These are phyloP conservation scores for Anolis apletophallus DNA, from an alignment of 2,797 vertebrate genomes.

Conservation along the genomic window DNA sequence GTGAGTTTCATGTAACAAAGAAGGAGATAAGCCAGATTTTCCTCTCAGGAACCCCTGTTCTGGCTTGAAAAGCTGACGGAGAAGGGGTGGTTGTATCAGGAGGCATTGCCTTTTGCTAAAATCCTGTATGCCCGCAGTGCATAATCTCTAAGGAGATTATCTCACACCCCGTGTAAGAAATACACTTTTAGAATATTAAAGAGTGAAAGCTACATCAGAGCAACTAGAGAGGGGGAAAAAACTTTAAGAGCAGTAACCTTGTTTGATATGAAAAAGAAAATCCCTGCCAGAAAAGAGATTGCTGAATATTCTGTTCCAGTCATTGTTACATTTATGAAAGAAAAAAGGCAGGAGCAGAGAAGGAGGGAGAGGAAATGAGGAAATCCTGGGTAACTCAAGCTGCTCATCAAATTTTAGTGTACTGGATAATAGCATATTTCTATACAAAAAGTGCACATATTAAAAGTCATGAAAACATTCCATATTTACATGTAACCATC, in stretches of 20 bases:
- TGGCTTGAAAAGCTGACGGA: neutral
- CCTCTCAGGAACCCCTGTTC: slow-evolving; percentile 2
- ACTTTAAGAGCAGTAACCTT: slow-evolving; percentile 11
- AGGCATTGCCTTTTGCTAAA: slow-evolving; percentile 13
- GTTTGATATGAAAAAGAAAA: neutral
- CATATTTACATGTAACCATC: slow-evolving; percentile 30
- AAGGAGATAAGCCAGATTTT: slow-evolving; percentile 21
- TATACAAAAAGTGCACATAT: neutral
- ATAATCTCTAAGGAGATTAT: slow-evolving; percentile 33
- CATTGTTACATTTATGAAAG: slow-evolving; percentile 13
- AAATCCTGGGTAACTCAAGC: neutral
- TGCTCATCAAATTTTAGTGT: slow-evolving; percentile 9
- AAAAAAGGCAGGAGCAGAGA: neutral
- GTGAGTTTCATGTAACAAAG: slow-evolving; percentile 13
- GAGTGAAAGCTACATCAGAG: slow-evolving; percentile 17
- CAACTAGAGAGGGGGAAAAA: neutral
- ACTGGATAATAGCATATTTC: slow-evolving; percentile 8
- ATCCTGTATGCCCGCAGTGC: neutral
- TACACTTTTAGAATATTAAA: slow-evolving; percentile 46
- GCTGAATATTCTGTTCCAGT: slow-evolving; percentile 14
- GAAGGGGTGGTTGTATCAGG: neutral
- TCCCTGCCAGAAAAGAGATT: neutral
- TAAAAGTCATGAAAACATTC: slow-evolving; percentile 32
- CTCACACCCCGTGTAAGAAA: slow-evolving; percentile 19
- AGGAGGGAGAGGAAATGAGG: neutral